phyloP scores from a whole-genome alignment of 2,888 invertebrate species.

The Cheilosia urbana region DNA sequence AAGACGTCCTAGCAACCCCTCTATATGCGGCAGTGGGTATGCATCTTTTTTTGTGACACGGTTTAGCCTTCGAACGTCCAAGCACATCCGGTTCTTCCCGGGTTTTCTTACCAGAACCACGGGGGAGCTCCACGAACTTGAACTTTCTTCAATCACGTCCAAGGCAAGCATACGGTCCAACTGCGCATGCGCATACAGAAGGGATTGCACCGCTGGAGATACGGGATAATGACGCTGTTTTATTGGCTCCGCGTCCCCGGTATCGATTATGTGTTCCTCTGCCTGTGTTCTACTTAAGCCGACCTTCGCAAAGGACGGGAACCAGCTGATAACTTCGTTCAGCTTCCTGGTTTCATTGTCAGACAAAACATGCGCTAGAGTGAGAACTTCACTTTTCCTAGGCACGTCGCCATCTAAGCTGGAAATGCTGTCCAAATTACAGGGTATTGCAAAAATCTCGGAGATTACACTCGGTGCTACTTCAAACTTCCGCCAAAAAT shows the following conservation, averaged over 20 bases:
- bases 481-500: background rate
- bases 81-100: background rate
- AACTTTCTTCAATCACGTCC: conserved; percentile 2
- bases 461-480: background rate
- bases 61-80: conserved; percentile 3
- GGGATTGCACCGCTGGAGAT: background rate
- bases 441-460: background rate
- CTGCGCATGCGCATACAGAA: background rate
- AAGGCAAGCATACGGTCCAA: background rate
- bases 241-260: background rate
- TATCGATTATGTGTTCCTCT: conserved; percentile 4
- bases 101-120: background rate
- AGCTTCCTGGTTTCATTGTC: background rate
- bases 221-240: conserved; percentile 16
- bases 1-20: conserved; percentile 11
- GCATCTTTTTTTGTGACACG: background rate
- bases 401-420: background rate
- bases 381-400: background rate
- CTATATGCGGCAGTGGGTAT: background rate
- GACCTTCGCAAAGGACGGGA: background rate
- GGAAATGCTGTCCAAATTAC: background rate
- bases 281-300: background rate
- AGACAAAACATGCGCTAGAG: background rate
- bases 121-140: conserved; percentile 19
- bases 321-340: background rate